Evolutionary conservation across 2,797 vertebrate species (phyloP), one percentile per base, ranked within the genome.

Genomic region (Pogonophryne albipinna): DNA sequence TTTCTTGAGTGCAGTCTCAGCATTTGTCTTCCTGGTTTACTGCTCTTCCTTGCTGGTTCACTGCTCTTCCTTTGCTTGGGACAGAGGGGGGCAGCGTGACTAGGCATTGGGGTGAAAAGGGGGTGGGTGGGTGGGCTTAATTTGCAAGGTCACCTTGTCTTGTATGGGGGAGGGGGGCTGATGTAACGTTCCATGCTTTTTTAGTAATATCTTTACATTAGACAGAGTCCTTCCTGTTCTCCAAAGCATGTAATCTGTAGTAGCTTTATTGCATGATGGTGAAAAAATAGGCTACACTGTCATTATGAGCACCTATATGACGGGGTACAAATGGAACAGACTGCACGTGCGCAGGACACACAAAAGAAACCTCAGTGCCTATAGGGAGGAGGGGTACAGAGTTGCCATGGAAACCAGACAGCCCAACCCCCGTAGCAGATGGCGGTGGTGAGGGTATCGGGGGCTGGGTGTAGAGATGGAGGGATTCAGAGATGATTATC

Each of bases 361-460:
- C 87, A 91, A 94, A 87, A 87, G 90, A 84, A 85, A 74, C 69
- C 87, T 79, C 66, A 58, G 49, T 23, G 83, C 76, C 73, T 81
- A 55, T 60, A 47, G 71, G 87, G 86, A 87, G 91, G 87, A 88
- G 90, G 91, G 92, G 91, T 74, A 87, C 64, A 10, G 53, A 2
- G 89, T 95, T 90, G n/a, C 91, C 82, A 92, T 94, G 87, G 93
- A 94, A 93, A 95, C 91, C 89, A 38, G 89, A 92, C 86, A 58
- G 88, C 87, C 91, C 90, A 86, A 85, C 91, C 90, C 86, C 89
- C 85, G 42, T 59, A 92, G 83, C 95, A 95, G 94, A 95, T 95
- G 94, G 93, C 90, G 78, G 86, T 83, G 85, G 86, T 86, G 84
- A 75, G 87, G 89, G 72, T 88, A 71, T 92, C 82, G 88, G 90